Conservation (phyloP, 2,888 invertebrate species). For the Amorpha juglandis region DNA sequence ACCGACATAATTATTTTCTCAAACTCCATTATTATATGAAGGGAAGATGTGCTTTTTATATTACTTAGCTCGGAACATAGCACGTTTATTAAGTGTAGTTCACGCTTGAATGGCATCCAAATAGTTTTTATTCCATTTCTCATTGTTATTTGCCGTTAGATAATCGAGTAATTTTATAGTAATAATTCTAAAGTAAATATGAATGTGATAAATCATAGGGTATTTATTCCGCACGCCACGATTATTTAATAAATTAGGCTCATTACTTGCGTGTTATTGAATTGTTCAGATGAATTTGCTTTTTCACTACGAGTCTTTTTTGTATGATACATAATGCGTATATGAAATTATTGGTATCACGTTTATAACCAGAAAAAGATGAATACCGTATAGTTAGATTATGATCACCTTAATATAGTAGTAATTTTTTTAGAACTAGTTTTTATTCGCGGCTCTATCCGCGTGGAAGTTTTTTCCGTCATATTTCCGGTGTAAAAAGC, state of each 20-base stretch:
- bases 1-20: too few species aligned
- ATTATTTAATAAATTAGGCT: slow-evolving; percentile 19
- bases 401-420: not conserved
- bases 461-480: too few species aligned
- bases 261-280: slow-evolving; percentile 20
- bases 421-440: too few species aligned
- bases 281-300: slow-evolving; percentile 20
- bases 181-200: slow-evolving; percentile 46
- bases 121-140: slow-evolving; percentile 64
- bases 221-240: slow-evolving; percentile 14
- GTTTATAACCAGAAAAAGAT: not conserved
- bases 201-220: slow-evolving; percentile 45
- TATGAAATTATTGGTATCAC: not conserved
- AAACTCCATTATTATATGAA: slow-evolving; percentile 63
- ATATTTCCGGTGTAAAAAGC: too few species aligned
- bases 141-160: slow-evolving; percentile 53
- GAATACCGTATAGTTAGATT: not conserved
- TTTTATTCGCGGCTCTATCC: too few species aligned
- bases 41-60: slow-evolving; percentile 53
- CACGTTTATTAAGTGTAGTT: slow-evolving; percentile 61
- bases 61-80: slow-evolving; percentile 44
- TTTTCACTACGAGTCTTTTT: not conserved
- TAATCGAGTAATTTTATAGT: slow-evolving; percentile 54
- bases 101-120: slow-evolving; percentile 63
- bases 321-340: not conserved